Base-by-base conservation (phyloP, 2,797 vertebrate species). In the Dipus sagitta region DNA sequence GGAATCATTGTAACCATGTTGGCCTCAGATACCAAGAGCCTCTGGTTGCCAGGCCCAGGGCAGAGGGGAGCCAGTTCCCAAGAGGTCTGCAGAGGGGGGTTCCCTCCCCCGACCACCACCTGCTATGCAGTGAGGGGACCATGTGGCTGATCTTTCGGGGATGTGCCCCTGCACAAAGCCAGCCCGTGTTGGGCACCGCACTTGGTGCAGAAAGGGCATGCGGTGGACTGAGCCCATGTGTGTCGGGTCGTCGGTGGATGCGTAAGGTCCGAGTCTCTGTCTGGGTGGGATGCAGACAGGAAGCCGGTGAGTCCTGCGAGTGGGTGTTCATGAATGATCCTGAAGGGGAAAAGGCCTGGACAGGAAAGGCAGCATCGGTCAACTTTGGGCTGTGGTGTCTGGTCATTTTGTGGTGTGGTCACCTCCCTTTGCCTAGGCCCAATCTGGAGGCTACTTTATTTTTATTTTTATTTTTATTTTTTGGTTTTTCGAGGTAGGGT, bases 261-360 rank as follows among this genome's bases (percentile, higher is more conserved):
- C 62, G 4, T n/a, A 32, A 13, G 60, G 58, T 17, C 34, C 58
- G 52, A 32, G 60, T n/a, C 28, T 18, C 54, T 67, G 68, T 54
- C 20, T 2, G 24, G 64, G 12, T 32, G 34, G 24, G 32, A 18
- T 4, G 12, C 26, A 2, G 1, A n/a, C 2, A 9, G 32, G n/a
- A 28, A 81, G 24, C 2, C 0, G 71, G 34, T n/a, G 28, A 8
- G 32, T 52, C 58, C 52, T 85, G 11, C 32, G 82, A 32, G 17
- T n/a, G 15, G 14, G 64, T 10, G 0, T 34, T 52, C 42, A 11
- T 2, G 24, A 15, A 11, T 2, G 24, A 15, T 13, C 13, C 47
- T 7, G 6, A 23, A 77, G 32, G n/a, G 34, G 54, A 78, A n/a
- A 14, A n/a, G 42, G 2, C 13, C 12, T 38, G 32, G 17, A 14